Percentiles rank a stretch among this genome's conserved stretches.
Conservation (phyloP, 2,888 invertebrate species). For the Helleia helle region DNA sequence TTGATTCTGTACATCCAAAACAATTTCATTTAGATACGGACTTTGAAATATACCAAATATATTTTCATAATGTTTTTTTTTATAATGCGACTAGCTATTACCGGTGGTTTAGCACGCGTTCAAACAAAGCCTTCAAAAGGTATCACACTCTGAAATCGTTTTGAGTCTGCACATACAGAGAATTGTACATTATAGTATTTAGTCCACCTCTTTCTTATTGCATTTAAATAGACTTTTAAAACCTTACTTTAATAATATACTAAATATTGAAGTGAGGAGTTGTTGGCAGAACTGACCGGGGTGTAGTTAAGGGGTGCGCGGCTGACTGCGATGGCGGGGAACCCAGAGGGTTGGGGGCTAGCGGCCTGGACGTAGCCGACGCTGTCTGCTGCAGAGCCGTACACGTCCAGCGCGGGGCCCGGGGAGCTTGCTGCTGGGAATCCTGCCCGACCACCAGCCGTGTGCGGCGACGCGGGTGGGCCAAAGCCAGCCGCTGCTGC, state of each 20-base stretch:
- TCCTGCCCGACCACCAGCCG: conserved; percentile 81
- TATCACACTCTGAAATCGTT: too few species aligned
- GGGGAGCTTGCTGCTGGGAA: conserved; percentile 96
- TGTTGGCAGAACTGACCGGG: conserved; percentile 78
- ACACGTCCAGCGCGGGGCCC: conserved; percentile 93
- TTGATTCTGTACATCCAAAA: neutral
- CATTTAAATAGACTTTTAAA: too few species aligned
- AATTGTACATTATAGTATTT: too few species aligned
- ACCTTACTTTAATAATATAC: neutral
- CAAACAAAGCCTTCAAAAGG: too few species aligned
- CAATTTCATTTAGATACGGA: neutral
- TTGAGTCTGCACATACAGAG: too few species aligned
- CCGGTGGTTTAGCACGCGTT: too few species aligned
- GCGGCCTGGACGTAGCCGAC: conserved; percentile 97
- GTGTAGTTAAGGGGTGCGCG: conserved; percentile 94
- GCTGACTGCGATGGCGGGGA: conserved; percentile 94
- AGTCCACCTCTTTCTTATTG: too few species aligned
- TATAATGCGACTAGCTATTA: too few species aligned
- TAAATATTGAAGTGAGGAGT: neutral
- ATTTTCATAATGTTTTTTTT: too few species aligned
- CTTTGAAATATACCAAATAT: neutral
- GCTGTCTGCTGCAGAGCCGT: conserved; percentile 91
- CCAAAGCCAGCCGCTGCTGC: conserved; percentile 87
- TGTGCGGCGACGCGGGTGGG: conserved; percentile 88
- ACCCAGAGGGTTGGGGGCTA: conserved; percentile 96